Evolutionary conservation across 2,888 invertebrate species (phyloP), one percentile per base, ranked within the genome.

Genomic region (Netelia inedita): DNA sequence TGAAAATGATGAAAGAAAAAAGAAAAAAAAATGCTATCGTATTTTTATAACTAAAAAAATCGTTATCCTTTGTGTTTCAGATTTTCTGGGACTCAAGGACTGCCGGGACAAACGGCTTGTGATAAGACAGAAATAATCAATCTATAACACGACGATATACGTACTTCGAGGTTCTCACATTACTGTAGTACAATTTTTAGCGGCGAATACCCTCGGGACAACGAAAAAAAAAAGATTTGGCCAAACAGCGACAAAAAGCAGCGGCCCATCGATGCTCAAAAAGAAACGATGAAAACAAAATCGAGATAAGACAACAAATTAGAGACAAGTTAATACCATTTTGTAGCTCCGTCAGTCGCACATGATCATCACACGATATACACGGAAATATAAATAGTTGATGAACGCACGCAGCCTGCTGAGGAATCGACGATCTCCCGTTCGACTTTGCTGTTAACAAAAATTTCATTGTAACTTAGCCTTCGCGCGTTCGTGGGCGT

Each of bases 81-180:
- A 91, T 74, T 82, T 84, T 65, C 89, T 88, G 85, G 85, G 86
- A 87, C 85, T 89, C 85, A 90, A 91, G 88, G 90, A 90, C 82
- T 86, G 85, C 75, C 88, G 89, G 88, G 90, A 89, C 87, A 89
- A 91, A 88, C 91, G 91, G 90, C 87, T 92, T 92, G 93, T 93
- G 93, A 93, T 93, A 93, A 93, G 92, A 90, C 90, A 92, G 91
- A 86, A 90, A 91, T 91, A 91, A 91, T 89, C 89, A 91, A 90
- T 88, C 89, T 90, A 91, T 91, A 91, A 88, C 90, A 90, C 91
- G 90, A 91, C 90, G 90, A 89, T 90, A 89, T 90, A 90, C 90
- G 90, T 92, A 92, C 90, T 92, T 91, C 89, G 91, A 90, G 86
- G 88, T 92, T 87, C 89, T 88, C 89, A 89, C 88, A 89, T 88